A percentile compares a stretch with the other conserved stretches of the same genome.
These are phyloP conservation scores for Drosophila biarmipes DNA, from an alignment of 1,140 invertebrate genomes.

Conservation along the genomic window DNA sequence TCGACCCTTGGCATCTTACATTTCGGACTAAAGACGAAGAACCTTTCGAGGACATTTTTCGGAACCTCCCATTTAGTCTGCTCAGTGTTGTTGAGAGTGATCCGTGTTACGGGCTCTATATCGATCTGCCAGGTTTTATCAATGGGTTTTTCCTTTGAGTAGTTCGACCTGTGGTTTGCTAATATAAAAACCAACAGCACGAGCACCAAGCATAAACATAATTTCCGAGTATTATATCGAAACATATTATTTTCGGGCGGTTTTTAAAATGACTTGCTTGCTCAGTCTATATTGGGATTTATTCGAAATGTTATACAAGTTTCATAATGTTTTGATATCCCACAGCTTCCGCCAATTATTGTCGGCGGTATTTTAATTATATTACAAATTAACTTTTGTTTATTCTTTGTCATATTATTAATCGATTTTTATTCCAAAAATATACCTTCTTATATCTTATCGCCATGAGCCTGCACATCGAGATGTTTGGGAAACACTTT, in stretches of 20 bases:
- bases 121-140: not conserved
- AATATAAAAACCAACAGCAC: constrained; percentile 14
- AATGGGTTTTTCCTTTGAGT: not conserved
- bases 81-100: not conserved
- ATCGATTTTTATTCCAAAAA: too few relatives aligned
- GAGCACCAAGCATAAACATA: constrained; percentile 1
- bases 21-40: constrained; percentile 27
- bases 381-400: too few relatives aligned
- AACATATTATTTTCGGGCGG: constrained; percentile 25
- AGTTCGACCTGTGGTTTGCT: not conserved
- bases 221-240: constrained; percentile 7
- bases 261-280: not conserved
- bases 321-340: too few relatives aligned
- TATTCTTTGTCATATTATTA: too few relatives aligned
- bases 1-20: constrained; percentile 85
- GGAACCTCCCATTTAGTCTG: not conserved
- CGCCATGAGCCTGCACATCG: too few relatives aligned
- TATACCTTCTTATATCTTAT: too few relatives aligned
- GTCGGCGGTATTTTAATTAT: too few relatives aligned
- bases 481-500: too few relatives aligned
- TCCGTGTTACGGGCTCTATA: not conserved
- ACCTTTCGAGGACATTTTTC: not conserved
- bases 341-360: too few relatives aligned
- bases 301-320: too few relatives aligned
- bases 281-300: not conserved